phyloP scores from a whole-genome alignment of 2,888 invertebrate genomes.

The Epinotia demarniana region DNA sequence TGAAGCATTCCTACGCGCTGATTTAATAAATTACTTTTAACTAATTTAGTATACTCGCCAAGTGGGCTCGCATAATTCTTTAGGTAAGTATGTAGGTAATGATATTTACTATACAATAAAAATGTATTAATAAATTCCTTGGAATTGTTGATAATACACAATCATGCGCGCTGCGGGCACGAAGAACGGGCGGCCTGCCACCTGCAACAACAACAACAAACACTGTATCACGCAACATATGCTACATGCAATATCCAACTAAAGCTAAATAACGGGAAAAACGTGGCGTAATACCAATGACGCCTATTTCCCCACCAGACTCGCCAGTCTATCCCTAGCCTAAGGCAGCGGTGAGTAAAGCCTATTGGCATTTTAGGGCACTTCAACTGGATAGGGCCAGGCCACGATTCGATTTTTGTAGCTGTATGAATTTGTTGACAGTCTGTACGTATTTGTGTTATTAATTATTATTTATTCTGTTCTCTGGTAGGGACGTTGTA shows the following conservation, averaged over 20 bases:
- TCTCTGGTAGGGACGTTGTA: no score
- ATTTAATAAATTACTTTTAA: conserved; percentile 87
- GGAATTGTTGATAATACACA: conserved; percentile 79
- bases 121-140: conserved; percentile 76
- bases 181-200: conserved; percentile 59
- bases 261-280: neutral
- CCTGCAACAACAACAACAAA: conserved; percentile 54
- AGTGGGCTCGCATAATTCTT: conserved; percentile 76
- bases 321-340: no score
- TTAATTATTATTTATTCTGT: no score
- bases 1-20: conserved; percentile 85
- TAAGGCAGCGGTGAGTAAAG: no score
- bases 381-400: no score
- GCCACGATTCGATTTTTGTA: no score
- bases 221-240: conserved; percentile 1
- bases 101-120: conserved; percentile 81
- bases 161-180: conserved; percentile 68
- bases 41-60: conserved; percentile 87
- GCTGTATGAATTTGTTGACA: no score
- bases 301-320: no score
- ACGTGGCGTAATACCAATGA: no score
- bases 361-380: no score
- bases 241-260: neutral
- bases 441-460: no score
- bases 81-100: conserved; percentile 77